phyloP scores from a whole-genome alignment of 2,797 vertebrate species.

The Philypnodon macrostomus region DNA sequence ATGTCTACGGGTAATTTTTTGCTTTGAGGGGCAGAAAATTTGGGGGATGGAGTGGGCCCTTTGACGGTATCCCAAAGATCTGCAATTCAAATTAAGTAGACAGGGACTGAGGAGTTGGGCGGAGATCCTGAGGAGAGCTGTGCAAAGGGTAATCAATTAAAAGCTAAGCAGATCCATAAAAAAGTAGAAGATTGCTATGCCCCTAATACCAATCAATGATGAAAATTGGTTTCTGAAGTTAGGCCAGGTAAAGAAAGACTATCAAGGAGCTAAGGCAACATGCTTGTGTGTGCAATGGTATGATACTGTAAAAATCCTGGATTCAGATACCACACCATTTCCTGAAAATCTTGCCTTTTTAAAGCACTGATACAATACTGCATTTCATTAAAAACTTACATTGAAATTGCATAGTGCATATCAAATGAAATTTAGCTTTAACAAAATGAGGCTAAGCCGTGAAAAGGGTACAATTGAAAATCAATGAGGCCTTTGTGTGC shows the following conservation, averaged over 20 bases:
- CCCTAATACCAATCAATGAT: neutral
- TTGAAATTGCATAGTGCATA: too few species aligned
- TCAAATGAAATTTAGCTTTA: constrained; percentile 4
- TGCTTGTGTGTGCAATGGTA: too few species aligned
- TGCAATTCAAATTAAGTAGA: constrained; percentile 60
- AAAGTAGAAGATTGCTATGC: neutral
- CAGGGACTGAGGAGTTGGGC: constrained; percentile 6
- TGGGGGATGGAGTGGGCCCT: constrained; percentile 10
- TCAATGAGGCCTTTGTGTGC: constrained; percentile 46
- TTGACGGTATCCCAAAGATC: constrained; percentile 36
- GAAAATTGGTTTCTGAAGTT: too few species aligned
- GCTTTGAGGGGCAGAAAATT: constrained; percentile 45
- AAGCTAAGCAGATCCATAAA: neutral
- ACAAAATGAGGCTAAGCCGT: constrained; percentile 4
- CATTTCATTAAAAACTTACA: too few species aligned
- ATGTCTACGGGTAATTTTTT: constrained; percentile 19
- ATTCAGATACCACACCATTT: too few species aligned
- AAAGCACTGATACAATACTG: too few species aligned
- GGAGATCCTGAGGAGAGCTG: neutral
- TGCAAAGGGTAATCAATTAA: constrained; percentile 41
- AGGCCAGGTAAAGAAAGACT: too few species aligned
- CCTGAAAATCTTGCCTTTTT: too few species aligned
- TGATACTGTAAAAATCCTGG: too few species aligned
- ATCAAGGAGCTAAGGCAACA: too few species aligned
- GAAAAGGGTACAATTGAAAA: constrained; percentile 22